Conservation (phyloP, 1,140 invertebrate genomes). For the Drosophila lacteicornis region DNA sequence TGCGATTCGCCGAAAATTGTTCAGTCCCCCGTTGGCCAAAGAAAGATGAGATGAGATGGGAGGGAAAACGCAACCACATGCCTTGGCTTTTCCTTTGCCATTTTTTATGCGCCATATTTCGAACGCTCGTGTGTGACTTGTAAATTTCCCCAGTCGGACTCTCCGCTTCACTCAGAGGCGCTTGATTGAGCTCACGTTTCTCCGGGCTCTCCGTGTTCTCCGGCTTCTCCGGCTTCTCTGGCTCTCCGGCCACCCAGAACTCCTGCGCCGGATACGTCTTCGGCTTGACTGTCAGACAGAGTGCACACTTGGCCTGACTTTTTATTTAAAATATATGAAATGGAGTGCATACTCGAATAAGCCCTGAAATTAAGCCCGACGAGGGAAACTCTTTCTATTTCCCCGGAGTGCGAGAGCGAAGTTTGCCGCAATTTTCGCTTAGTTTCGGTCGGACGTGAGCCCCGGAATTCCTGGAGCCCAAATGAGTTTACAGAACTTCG, state of each 20-base stretch:
- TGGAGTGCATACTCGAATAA: slow-evolving; percentile 61
- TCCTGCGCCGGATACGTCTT: slow-evolving; percentile 20
- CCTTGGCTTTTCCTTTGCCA: slow-evolving; percentile 25
- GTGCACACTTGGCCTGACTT: slow-evolving; percentile 42
- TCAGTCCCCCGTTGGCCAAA: slow-evolving; percentile 38
- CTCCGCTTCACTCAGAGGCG: slow-evolving; percentile 53
- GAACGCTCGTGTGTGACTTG: slow-evolving; percentile 65
- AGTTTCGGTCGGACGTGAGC: slow-evolving; percentile 51
- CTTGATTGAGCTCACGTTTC: slow-evolving; percentile 79
- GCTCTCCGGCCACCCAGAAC: neutral
- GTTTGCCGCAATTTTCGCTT: slow-evolving; percentile 65
- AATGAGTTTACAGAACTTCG: slow-evolving; percentile 45
- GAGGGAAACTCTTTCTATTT: slow-evolving; percentile 65
- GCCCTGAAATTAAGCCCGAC: slow-evolving; percentile 54
- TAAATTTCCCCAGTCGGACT: slow-evolving; percentile 77
- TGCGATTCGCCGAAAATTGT: slow-evolving; percentile 41
- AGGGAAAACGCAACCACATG: slow-evolving; percentile 28
- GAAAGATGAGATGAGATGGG: slow-evolving; percentile 43
- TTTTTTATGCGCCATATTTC: slow-evolving; percentile 42
- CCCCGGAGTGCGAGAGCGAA: slow-evolving; percentile 39
- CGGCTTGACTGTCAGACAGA: slow-evolving; percentile 50
- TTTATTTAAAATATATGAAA: slow-evolving; percentile 61
- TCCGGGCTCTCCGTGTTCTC: slow-evolving; percentile 22
- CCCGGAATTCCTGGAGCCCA: slow-evolving; percentile 34
- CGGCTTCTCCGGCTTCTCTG: slow-evolving; percentile 4